Evolutionary conservation across 2,888 invertebrate species (phyloP), one percentile per base, ranked within the genome.

Genomic region (Eupithecia abbreviata): DNA sequence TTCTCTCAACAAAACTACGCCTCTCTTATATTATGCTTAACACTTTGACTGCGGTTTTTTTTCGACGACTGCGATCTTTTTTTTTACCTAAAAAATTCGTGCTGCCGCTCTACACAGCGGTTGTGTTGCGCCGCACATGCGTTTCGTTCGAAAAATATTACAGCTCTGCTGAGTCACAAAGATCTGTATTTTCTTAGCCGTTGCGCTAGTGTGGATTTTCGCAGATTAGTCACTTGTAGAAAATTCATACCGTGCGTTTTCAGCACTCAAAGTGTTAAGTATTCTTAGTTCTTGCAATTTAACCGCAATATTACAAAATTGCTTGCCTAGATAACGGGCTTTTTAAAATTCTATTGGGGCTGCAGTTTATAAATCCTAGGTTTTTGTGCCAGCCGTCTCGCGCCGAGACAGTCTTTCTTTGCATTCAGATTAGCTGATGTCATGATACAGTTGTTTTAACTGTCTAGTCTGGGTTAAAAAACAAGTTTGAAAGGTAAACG

Each of bases 361-460:
- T 73, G 76, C 69, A 74, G 72, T 73, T 62, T 72, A 62, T 74
- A 73, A 79, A 79, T 72, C 72, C 41, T 49, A 10, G 47, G 73
- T 77, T 76, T 79, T 58, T 75, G 72, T 77, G 67, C 49, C 71
- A 72, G 69, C 70, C 10, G 73, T 73, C 72, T 75, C 45, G 68
- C 43, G 18, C 4, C 45, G 30, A 58, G 76, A 73, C 72, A 43
- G 9, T 66, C 7, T 71, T 69, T 68, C 51, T 58, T 43, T 69
- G 55, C 62, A 75, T 73, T 68, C 51, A 66, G 43, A 72, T 74
- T 73, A 47, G 4, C 68, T 80, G 79, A 78, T 78, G 76, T 76
- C 77, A 78, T 72, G 18, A 55, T 18, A 79, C 75, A 30, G 76
- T 80, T 77, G 41, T 75, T 80, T 72, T 62, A 41, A 67, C 70